Percentiles rank a stretch among this genome's conserved stretches.
Evolutionary conservation across 1,140 invertebrate species (phyloP).

Genomic region (Nixonia krombeini): DNA sequence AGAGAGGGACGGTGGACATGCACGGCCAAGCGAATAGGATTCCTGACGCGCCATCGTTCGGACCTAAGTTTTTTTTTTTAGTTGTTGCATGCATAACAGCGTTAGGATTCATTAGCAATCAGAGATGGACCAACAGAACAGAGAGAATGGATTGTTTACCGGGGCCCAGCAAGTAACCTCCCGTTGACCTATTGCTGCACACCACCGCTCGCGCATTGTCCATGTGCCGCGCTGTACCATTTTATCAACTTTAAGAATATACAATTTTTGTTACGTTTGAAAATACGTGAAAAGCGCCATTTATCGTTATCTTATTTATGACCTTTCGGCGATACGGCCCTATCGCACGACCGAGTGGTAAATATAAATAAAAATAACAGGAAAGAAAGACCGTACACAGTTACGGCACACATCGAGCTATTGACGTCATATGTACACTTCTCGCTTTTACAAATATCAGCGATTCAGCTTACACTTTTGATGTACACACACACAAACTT

Average conservation of each 20-base stretch:
- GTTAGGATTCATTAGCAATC: slow-evolving; percentile 74
- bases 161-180: slow-evolving; percentile 45
- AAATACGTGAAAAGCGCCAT: neutral
- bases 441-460: too few relatives aligned
- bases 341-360: too few relatives aligned
- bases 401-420: too few relatives aligned
- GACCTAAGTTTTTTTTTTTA: slow-evolving; percentile 65
- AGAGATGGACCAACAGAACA: slow-evolving; percentile 63
- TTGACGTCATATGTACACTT: too few relatives aligned
- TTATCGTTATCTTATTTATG: too few relatives aligned
- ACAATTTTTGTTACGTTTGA: too few relatives aligned
- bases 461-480: too few relatives aligned
- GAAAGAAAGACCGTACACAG: too few relatives aligned
- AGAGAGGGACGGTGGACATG: slow-evolving; percentile 31
- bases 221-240: neutral
- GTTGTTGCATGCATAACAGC: slow-evolving; percentile 70
- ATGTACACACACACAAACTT: too few relatives aligned
- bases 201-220: neutral
- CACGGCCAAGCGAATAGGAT: slow-evolving; percentile 51
- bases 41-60: slow-evolving; percentile 43
- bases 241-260: too few relatives aligned
- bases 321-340: too few relatives aligned
- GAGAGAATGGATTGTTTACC: slow-evolving; percentile 63
- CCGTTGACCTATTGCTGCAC: slow-evolving; percentile 31
- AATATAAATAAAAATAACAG: too few relatives aligned